Conservation (phyloP, 2,888 invertebrate genomes). For the Neocrepidodera transversa region DNA sequence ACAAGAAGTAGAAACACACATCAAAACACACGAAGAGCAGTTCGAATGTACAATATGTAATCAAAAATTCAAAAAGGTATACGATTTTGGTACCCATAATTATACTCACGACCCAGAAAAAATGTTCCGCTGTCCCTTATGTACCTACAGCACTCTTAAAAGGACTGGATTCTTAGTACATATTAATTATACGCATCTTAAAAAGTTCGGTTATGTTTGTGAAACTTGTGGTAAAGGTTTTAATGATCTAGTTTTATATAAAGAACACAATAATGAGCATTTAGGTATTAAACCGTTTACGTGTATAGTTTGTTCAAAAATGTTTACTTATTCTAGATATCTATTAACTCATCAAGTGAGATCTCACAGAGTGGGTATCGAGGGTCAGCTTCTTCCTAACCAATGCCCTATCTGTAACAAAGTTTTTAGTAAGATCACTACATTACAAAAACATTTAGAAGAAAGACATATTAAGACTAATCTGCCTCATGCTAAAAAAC, state of each 20-base stretch:
- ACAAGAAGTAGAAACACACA: conserved; percentile 48
- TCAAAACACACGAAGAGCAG: conserved; percentile 48
- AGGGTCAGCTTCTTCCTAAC: conserved; percentile 59
- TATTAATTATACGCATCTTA: conserved; percentile 53
- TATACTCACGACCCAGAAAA: conserved; percentile 50
- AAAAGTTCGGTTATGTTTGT: conserved; percentile 62
- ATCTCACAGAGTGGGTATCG: conserved; percentile 54
- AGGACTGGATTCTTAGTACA: conserved; percentile 51
- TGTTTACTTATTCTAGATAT: conserved; percentile 61
- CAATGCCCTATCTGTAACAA: conserved; percentile 53
- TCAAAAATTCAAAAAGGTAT: conserved; percentile 52
- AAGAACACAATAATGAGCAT: conserved; percentile 66
- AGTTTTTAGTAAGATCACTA: conserved; percentile 51
- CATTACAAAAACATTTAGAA: conserved; percentile 60
- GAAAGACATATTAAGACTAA: conserved; percentile 51
- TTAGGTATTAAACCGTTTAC: conserved; percentile 62
- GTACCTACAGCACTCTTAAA: conserved; percentile 49
- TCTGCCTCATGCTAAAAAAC: conserved; percentile 49
- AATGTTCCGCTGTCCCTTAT: conserved; percentile 53
- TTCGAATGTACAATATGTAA: conserved; percentile 60
- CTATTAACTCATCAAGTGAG: conserved; percentile 52
- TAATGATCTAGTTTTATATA: conserved; percentile 63
- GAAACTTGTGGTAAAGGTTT: conserved; percentile 65
- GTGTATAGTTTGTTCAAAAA: conserved; percentile 64
- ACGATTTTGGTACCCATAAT: conserved; percentile 54